Percentiles rank a stretch among this genome's conserved stretches.
phyloP scores from a whole-genome alignment of 2,113 vertebrate species.

The Ellobius talpinus region DNA sequence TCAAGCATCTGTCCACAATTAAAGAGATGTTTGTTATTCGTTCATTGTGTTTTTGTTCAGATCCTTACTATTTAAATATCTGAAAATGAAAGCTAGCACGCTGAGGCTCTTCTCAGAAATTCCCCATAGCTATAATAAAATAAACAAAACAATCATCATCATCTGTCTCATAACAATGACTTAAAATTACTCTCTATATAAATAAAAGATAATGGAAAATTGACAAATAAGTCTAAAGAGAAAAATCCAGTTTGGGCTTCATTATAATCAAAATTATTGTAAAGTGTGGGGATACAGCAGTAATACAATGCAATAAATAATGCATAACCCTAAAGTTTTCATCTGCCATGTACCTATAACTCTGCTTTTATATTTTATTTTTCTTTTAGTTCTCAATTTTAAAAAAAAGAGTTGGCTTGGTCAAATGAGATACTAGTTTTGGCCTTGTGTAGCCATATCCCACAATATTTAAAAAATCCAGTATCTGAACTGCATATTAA shows the following conservation, averaged over 20 bases:
- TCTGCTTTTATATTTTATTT: neutral
- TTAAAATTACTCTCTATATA: slow-evolving; percentile 10
- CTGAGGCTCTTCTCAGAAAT: neutral
- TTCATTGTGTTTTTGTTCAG: neutral
- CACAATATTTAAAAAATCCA: slow-evolving; percentile 42
- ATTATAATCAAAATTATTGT: slow-evolving; percentile 28
- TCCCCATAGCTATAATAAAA: neutral
- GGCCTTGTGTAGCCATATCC: neutral
- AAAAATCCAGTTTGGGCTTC: slow-evolving; percentile 26
- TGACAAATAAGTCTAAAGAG: slow-evolving; percentile 2
- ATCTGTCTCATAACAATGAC: neutral
- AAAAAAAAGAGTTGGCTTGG: neutral
- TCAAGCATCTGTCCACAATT: neutral
- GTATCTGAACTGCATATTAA: slow-evolving; percentile 56
- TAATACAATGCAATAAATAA: neutral
- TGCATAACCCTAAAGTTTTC: neutral
- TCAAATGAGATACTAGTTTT: neutral
- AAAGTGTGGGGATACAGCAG: neutral
- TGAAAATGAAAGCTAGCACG: neutral
- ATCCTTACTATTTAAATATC: slow-evolving; percentile 5
- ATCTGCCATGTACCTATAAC: neutral
- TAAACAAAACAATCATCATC: slow-evolving; percentile 8
- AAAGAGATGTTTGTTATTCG: neutral
- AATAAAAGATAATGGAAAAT: slow-evolving; percentile 34
- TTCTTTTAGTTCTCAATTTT: neutral